phyloP scores from a whole-genome alignment of 2,113 vertebrate genomes.

The Egretta garzetta region DNA sequence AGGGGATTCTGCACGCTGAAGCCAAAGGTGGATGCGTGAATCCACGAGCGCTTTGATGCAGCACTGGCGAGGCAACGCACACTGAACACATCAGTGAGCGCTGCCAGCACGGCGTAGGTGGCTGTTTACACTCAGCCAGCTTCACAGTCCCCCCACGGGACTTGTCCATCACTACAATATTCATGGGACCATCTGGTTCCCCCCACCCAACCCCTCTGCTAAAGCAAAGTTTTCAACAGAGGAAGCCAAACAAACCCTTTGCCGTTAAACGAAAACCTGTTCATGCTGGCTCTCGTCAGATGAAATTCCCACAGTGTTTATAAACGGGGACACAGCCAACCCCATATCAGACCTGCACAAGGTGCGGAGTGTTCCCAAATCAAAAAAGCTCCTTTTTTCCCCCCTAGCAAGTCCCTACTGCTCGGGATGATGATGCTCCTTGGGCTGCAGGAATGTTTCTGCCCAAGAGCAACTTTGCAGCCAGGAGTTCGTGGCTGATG shows the following conservation, averaged over 20 bases:
- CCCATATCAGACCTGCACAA: not conserved
- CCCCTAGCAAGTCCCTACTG: fast-evolving
- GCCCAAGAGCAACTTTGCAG: not conserved
- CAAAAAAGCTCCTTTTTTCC: not conserved
- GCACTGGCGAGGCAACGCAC: not conserved
- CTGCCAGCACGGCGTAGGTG: not conserved
- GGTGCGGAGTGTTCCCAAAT: not conserved
- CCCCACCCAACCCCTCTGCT: not conserved
- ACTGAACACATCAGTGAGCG: fast-evolving
- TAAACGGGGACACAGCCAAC: not conserved
- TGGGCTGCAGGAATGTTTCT: fast-evolving
- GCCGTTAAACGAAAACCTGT: not conserved
- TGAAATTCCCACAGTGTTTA: not conserved
- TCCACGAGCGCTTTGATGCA: not conserved
- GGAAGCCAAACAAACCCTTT: constrained; percentile 18
- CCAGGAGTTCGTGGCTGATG: fast-evolving
- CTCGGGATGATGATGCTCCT: not conserved
- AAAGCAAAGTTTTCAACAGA: not conserved
- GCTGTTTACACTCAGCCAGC: not conserved
- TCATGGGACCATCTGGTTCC: not conserved
- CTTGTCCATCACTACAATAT: not conserved
- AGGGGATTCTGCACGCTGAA: not conserved
- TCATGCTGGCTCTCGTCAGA: not conserved
- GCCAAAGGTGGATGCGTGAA: not conserved
- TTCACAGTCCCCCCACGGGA: not conserved